Base-by-base conservation (phyloP, 2,888 invertebrate species). In the Dromius quadrimaculatus region DNA sequence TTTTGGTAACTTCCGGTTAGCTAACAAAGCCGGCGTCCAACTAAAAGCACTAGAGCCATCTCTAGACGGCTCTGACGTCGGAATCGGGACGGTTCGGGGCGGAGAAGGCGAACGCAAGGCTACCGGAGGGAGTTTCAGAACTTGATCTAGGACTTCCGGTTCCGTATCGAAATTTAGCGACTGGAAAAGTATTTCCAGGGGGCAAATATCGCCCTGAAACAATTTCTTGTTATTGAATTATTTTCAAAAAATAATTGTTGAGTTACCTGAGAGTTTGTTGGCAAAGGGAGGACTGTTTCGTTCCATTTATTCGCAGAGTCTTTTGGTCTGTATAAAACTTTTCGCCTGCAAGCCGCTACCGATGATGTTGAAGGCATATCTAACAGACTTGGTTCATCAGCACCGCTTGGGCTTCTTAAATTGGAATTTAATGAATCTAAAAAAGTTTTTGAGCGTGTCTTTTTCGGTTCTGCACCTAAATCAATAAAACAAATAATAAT, bases 1-100 rank as follows among this genome's bases (percentile, higher is more conserved):
- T 2, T 36, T 36, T 1, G 23, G 13, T 1, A 23, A 15, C 34
- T 70, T 70, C 15, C 62, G 36, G 11, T 70, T 70, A 2, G 66
- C 36, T 2, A 73, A 15, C 17, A 73, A 22, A n/a, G 71, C 43
- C 4, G 73, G 73, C 9, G 71, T 73, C 73, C 73, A 73, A 54
- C 71, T 73, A 13, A 73, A 73, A 0, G 69, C 71, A 13, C 28
- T 23, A 8, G 34, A 19, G 4, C 61, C 45, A 22, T 64, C 54
- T 11, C 62, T 32, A 6, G 63, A 43, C 20, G 66, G 69, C 15
- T 59, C 66, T 9, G 68, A 63, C 13, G 45, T 57, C 4, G 72
- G 72, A 5, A 43, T 32, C 2, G 72, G 72, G 2, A 62, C 68
- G 2, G 20, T 20, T 22, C 72, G 11, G 1, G 71, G 71, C n/a